A percentile compares a stretch with the other conserved stretches of the same genome.
These are phyloP conservation scores for Phengaris alcon DNA, from an alignment of 2,888 invertebrate species.

Conservation along the genomic window DNA sequence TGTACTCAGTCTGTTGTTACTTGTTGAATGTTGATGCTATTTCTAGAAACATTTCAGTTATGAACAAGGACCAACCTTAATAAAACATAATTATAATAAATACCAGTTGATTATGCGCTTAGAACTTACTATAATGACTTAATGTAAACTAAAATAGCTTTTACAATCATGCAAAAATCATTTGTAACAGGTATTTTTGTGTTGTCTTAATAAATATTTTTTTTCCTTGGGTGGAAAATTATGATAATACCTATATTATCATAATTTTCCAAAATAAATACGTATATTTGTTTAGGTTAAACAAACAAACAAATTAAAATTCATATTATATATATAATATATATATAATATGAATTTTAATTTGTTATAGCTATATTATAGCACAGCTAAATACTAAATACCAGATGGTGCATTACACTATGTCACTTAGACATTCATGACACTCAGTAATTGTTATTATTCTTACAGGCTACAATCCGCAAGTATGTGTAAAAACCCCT, in stretches of 20 bases:
- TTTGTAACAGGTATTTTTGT: not conserved
- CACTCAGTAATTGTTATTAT: not conserved
- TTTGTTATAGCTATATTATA: too few relatives aligned
- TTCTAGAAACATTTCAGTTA: constrained; percentile 11
- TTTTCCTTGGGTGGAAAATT: not conserved
- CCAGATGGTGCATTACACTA: not conserved
- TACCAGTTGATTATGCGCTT: not conserved
- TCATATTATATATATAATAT: too few relatives aligned
- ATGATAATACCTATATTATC: too few relatives aligned
- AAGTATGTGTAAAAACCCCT: not conserved
- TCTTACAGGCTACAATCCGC: not conserved
- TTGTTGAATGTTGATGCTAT: not conserved
- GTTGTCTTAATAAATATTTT: not conserved
- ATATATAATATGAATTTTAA: too few relatives aligned
- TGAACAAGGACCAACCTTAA: constrained; percentile 2
- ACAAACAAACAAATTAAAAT: not conserved
- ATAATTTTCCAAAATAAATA: too few relatives aligned
- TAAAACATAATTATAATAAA: not conserved
- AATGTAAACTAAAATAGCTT: not conserved
- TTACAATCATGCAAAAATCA: not conserved
- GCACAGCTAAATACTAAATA: not conserved
- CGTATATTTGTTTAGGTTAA: too few relatives aligned
- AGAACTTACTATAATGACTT: not conserved
- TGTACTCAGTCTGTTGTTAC: constrained; percentile 58
- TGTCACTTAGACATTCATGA: not conserved